These are phyloP conservation scores for Hydriomena furcata DNA, from an alignment of 2,888 invertebrate genomes.

Conservation along the genomic window DNA sequence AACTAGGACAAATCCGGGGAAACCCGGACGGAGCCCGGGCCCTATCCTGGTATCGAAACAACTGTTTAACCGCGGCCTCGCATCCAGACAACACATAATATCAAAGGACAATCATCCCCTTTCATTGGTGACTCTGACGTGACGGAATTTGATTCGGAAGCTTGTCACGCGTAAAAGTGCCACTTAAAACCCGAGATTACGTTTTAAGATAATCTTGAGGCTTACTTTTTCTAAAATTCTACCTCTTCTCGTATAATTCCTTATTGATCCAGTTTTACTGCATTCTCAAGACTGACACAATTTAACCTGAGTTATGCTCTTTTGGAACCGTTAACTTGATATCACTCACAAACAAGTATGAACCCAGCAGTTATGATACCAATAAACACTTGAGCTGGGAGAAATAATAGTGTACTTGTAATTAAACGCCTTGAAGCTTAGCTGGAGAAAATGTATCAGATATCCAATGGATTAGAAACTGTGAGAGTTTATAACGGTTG, in stretches of 20 bases:
- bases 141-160: background rate
- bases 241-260: background rate
- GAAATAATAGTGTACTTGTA: slow-evolving; percentile 27
- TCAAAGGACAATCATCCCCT: background rate
- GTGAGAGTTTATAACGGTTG: slow-evolving; percentile 21
- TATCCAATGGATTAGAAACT: slow-evolving; percentile 32
- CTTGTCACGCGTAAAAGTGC: too few species aligned
- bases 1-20: too few species aligned
- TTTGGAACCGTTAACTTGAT: slow-evolving; percentile 38
- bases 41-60: too few species aligned
- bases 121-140: background rate
- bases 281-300: background rate
- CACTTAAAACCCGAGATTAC: too few species aligned
- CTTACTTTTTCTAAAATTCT: too few species aligned
- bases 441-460: slow-evolving; percentile 32
- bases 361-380: slow-evolving; percentile 24
- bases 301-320: slow-evolving; percentile 34
- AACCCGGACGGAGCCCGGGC: too few species aligned
- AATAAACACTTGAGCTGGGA: slow-evolving; percentile 30
- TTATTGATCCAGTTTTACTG: background rate
- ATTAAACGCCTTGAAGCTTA: slow-evolving; percentile 28
- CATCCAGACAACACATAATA: background rate
- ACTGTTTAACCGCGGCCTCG: background rate
- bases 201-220: too few species aligned
- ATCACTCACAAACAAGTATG: slow-evolving; percentile 26